These are phyloP conservation scores for Aphidius colemani DNA, from an alignment of 2,888 invertebrate species.

Conservation along the genomic window DNA sequence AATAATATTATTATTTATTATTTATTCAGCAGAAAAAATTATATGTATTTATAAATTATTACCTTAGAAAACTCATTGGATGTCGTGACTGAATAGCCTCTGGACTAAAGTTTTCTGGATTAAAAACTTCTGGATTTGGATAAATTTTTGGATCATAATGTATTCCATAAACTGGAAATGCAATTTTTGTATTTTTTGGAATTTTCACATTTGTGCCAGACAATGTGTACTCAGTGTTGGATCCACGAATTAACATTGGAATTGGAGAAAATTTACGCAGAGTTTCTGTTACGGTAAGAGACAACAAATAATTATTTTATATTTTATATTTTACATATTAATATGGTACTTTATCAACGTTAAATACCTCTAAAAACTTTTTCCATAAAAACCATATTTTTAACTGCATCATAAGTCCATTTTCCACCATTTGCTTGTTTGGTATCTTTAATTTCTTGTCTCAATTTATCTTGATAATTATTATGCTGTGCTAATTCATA, in stretches of 20 bases:
- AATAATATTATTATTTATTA: no score
- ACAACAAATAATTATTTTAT: neutral
- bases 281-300: conserved; percentile 50
- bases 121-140: conserved; percentile 43
- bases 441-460: conserved; percentile 51
- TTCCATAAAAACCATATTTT: conserved; percentile 57
- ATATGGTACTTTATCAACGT: neutral
- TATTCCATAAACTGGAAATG: conserved; percentile 27
- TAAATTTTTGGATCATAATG: conserved; percentile 26
- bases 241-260: conserved; percentile 44
- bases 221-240: conserved; percentile 26
- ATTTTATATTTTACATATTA: neutral
- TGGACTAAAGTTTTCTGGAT: conserved; percentile 49
- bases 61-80: conserved; percentile 39
- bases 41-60: no score
- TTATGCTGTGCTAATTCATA: conserved; percentile 59
- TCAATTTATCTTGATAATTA: conserved; percentile 55
- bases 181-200: conserved; percentile 20
- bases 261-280: conserved; percentile 60
- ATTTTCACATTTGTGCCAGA: conserved; percentile 24
- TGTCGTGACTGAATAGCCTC: conserved; percentile 39
- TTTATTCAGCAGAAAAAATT: conserved; percentile 4
- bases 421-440: conserved; percentile 44
- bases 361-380: conserved; percentile 46
- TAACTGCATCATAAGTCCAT: conserved; percentile 54